Conservation (phyloP, 2,888 invertebrate species). For the Geotrupes spiniger region DNA sequence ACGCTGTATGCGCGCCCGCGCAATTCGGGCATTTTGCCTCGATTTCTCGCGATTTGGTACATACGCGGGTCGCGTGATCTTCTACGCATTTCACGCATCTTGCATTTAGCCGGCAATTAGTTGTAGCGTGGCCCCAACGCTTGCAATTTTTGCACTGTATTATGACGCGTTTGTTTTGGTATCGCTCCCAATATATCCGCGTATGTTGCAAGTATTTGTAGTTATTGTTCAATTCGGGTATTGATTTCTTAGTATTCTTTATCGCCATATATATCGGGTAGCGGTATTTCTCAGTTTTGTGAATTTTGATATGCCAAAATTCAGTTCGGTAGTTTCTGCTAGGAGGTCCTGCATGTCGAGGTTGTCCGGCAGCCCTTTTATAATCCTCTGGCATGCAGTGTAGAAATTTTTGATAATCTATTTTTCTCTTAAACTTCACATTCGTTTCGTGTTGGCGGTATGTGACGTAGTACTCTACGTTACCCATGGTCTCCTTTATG, state of each 20-base stretch:
- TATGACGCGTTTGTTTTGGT: neutral
- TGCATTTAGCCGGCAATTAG: slow-evolving; percentile 6
- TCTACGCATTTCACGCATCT: slow-evolving; percentile 17
- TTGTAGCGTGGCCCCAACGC: slow-evolving; percentile 17
- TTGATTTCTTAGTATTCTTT: neutral
- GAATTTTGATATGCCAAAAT: neutral
- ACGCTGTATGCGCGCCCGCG: no score
- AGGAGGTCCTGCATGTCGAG: neutral
- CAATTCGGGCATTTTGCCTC: slow-evolving; percentile 14
- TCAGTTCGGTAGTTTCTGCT: neutral
- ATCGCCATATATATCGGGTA: slow-evolving; percentile 3
- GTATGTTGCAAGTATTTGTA: neutral
- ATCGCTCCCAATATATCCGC: neutral
- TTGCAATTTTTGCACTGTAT: slow-evolving; percentile 20
- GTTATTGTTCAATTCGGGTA: neutral
- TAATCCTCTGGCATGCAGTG: no score
- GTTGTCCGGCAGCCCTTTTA: slow-evolving; percentile 2
- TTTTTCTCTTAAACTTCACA: no score
- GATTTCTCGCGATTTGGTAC: slow-evolving; percentile 6
- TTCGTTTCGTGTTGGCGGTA: neutral
- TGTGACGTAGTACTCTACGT: neutral
- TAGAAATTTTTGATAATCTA: no score
- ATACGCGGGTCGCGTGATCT: slow-evolving; percentile 6
- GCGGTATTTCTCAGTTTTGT: neutral
- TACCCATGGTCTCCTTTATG: neutral